phyloP scores from a whole-genome alignment of 2,113 vertebrate species.

The Morphnarchus princeps region DNA sequence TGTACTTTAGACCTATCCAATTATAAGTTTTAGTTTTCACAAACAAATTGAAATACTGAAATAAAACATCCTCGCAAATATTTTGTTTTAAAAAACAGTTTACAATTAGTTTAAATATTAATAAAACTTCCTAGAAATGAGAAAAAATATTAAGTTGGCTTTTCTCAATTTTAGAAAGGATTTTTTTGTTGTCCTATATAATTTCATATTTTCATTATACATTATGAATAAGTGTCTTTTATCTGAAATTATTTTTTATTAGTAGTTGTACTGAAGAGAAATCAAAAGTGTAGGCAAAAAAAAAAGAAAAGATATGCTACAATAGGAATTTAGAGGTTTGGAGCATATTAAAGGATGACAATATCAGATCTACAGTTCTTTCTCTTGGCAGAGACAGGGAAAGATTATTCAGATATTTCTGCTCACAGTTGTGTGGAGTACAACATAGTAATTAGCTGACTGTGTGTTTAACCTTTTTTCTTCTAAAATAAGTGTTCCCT shows the following conservation, averaged over 20 bases:
- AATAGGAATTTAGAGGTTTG: neutral
- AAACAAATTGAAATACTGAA: neutral
- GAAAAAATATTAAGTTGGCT: accelerated
- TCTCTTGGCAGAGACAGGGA: neutral
- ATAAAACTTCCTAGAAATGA: neutral
- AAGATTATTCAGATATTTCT: neutral
- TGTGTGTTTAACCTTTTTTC: neutral
- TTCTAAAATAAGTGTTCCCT: neutral
- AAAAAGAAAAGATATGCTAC: neutral
- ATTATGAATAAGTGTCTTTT: neutral
- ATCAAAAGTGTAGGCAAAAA: accelerated
- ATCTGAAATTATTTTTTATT: neutral
- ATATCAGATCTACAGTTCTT: neutral
- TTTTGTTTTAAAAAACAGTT: neutral
- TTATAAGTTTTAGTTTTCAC: neutral
- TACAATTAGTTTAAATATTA: neutral
- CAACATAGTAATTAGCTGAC: neutral
- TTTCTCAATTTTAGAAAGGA: neutral
- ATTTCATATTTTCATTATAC: neutral
- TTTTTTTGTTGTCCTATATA: neutral
- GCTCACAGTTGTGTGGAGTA: neutral
- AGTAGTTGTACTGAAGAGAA: neutral
- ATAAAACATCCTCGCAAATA: neutral
- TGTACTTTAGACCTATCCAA: neutral
- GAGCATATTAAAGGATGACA: neutral